Evolutionary conservation across 1,140 invertebrate species (phyloP), one percentile per base, ranked within the genome.

Genomic region (Drosophila repletoides): DNA sequence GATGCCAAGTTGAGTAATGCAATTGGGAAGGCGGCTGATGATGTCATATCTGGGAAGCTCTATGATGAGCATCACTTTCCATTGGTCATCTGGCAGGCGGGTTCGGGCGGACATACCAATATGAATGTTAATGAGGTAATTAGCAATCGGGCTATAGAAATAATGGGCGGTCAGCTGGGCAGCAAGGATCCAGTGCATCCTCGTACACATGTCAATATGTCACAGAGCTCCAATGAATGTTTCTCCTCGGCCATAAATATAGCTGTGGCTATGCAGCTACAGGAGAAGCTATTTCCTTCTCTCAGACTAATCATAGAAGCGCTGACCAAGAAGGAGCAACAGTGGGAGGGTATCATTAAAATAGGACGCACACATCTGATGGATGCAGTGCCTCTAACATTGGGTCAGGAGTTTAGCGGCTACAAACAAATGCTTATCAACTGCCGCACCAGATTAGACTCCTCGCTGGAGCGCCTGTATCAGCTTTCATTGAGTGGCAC

Each of bases 171-270:
- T 4, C 92, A 95, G 77, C 91, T 99, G 2, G 99, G 99, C 14
- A 96, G 95, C n/a, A 99, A 99, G 90, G 93, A 91, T 36, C 98
- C 98, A 0, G 97, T 99, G 0, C 98, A 99, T 92, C 98, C 99
- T 0, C 99, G 99, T 91, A 98, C 99, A 90, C 98, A 99, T 91
- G 98, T 99, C n/a, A 99, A 99, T 90, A 99, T 97, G 92, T 97
- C 96, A 14, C 98, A 99, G 91, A 99, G 98, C 90, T 98, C 97
- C 21, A 99, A 99, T 91, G 98, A 99, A 90, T 98, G 97, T 1
- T 99, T 98, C 89, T 98, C 98, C 2, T 98, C 99, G 9, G 98
- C 98, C 0, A 99, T 99, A 96, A 98, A 99, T 80, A 97, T 99
- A 79, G 96, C 98, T 2, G 96, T 98, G 2, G 98, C 96, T 1